Conservation (phyloP, 1,140 invertebrate species). For the Globodera rostochiensis region DNA sequence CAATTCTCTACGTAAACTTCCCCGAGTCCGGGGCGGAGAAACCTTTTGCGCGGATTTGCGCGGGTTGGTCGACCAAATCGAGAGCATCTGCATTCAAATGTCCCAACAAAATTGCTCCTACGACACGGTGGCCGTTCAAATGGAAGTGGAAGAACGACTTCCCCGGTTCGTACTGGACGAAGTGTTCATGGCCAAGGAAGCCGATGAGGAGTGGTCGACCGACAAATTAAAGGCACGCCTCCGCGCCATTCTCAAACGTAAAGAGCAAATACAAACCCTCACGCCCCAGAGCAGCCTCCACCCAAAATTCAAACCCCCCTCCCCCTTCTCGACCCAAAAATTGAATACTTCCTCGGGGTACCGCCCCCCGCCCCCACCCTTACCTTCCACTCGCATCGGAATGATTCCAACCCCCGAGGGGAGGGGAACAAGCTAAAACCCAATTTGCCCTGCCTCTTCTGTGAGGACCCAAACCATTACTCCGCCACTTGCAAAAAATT, state of each 20-base stretch:
- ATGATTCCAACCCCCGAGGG: too few relatives aligned
- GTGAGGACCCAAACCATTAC: background rate
- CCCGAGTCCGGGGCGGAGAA: too few relatives aligned
- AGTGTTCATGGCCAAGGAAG: background rate
- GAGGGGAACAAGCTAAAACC: background rate
- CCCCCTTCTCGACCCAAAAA: background rate
- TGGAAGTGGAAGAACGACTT: constrained; percentile 6
- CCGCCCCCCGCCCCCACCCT: background rate
- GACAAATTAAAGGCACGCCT: background rate
- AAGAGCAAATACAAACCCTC: background rate
- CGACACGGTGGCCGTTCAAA: background rate
- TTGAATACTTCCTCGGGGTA: too few relatives aligned
- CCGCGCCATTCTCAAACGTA: background rate
- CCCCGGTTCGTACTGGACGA: background rate
- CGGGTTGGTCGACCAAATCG: too few relatives aligned
- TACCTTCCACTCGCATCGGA: background rate
- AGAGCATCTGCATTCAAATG: too few relatives aligned
- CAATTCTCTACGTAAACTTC: too few relatives aligned
- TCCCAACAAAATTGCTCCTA: too few relatives aligned
- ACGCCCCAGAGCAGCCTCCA: background rate
- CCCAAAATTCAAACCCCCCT: background rate
- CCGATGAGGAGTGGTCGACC: background rate
- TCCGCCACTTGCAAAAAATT: background rate
- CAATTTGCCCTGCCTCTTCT: constrained; percentile 4
- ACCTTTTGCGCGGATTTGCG: too few relatives aligned